Base-by-base conservation (phyloP, 2,888 invertebrate genomes). In the Chaetoderma sp. region DNA sequence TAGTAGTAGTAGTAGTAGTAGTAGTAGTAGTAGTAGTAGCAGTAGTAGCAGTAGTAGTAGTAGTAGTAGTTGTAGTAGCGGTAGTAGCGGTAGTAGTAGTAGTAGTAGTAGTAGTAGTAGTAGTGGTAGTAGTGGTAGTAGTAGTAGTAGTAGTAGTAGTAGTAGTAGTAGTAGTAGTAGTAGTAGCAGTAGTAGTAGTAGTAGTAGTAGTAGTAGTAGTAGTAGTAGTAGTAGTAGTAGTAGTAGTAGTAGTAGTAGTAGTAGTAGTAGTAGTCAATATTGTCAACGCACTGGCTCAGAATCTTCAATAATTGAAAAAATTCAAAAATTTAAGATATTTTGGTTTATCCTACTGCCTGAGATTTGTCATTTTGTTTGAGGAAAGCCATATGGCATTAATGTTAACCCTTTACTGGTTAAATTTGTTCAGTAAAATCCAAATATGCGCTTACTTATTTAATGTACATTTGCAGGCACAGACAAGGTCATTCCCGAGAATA, bases 21-120 rank as follows among this genome's bases (percentile, higher is more conserved):
- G 60, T 60, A 60, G 60, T 60, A 60, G 60, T 60, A 59, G 56
- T 57, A 60, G 60, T 60, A 60, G 60, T 60, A 60, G 60, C n/a
- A 39, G 39, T 39, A 39, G 39, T 39, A 39, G 39, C n/a, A 39
- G 39, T 39, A 52, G 50, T 52, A 45, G 50, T 54, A 54, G 54
- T 54, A 54, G 54, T 54, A 28, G 54, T 54, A 28, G 54, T 54
- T 25, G 54, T 54, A 54, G 54, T 54, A 54, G 54, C 28, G 28
- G 54, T 27, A 28, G 54, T 27, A 28, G 54, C 28, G 28, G 54
- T 54, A 54, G 27, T 54, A 54, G 54, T 54, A 54, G 54, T 54
- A 54, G 54, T 54, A 28, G 54, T 54, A 28, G 54, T 54, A 28
- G 54, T 54, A 28, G 54, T 54, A 28, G 54, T 54, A 28, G 54